A percentile compares a stretch with the other conserved stretches of the same genome.
These are phyloP conservation scores for Campoletis sonorensis DNA, from an alignment of 1,140 invertebrate species.

Conservation along the genomic window DNA sequence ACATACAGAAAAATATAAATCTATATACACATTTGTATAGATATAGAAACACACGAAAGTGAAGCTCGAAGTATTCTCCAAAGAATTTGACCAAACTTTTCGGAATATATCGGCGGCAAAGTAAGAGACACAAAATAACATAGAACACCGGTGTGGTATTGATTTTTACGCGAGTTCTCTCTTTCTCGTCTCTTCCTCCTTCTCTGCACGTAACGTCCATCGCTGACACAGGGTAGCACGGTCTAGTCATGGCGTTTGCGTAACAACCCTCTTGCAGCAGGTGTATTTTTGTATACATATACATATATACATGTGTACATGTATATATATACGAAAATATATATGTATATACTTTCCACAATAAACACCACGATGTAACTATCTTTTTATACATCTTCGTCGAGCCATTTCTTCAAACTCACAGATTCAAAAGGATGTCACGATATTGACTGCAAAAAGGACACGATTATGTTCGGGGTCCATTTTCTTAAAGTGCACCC, in stretches of 20 bases:
- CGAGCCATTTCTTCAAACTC: not conserved
- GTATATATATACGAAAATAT: not conserved
- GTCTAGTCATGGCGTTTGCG: slow-evolving; percentile 53
- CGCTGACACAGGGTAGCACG: slow-evolving; percentile 57
- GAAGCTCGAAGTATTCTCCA: not conserved
- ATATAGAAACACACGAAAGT: not conserved
- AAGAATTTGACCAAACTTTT: slow-evolving; percentile 18
- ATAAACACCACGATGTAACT: not conserved
- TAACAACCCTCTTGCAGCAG: slow-evolving; percentile 33
- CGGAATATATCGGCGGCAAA: not conserved
- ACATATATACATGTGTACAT: not conserved
- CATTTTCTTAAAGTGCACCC: too few relatives aligned
- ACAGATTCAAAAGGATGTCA: slow-evolving; percentile 14
- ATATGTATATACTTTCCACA: not conserved
- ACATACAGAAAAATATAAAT: not conserved
- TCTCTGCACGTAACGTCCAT: slow-evolving; percentile 54
- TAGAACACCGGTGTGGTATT: slow-evolving; percentile 31
- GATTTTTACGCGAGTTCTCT: slow-evolving; percentile 36
- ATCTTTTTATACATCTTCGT: not conserved
- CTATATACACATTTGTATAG: not conserved
- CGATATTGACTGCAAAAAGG: not conserved
- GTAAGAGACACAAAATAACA: slow-evolving; percentile 26
- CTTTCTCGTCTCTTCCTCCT: slow-evolving; percentile 42
- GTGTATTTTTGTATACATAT: not conserved
- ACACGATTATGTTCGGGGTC: too few relatives aligned